Percentiles rank a stretch among this genome's conserved stretches.
phyloP scores from a whole-genome alignment of 2,888 invertebrate species.

The Phlogophora meticulosa region DNA sequence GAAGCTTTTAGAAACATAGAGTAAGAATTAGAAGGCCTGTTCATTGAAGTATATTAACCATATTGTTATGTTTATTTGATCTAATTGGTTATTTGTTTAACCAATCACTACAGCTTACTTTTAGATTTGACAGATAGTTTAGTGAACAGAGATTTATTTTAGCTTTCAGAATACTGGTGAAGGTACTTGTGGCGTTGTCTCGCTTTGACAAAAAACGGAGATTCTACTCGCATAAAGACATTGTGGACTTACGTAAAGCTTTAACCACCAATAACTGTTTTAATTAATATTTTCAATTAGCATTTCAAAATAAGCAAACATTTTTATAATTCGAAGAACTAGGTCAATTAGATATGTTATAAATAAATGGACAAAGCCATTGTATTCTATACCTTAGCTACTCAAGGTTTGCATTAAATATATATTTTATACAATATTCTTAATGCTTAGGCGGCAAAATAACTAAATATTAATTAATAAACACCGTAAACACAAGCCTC shows the following conservation, averaged over 20 bases:
- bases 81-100: too few species aligned
- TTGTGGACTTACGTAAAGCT: too few species aligned
- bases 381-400: conserved; percentile 12
- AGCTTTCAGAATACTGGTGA: not conserved
- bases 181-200: not conserved
- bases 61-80: too few species aligned
- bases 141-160: too few species aligned
- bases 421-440: conserved; percentile 25
- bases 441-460: conserved; percentile 9
- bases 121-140: too few species aligned
- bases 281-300: conserved; percentile 11
- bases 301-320: conserved; percentile 5
- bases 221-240: not conserved
- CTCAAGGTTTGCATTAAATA: conserved; percentile 30
- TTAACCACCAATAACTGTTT: not conserved
- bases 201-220: not conserved
- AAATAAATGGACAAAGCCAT: conserved; percentile 21
- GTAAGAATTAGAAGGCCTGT: not conserved
- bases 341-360: conserved; percentile 15
- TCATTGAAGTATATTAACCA: not conserved
- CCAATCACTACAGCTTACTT: too few species aligned
- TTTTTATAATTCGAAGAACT: conserved; percentile 20
- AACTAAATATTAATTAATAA: conserved; percentile 18
- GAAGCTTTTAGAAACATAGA: not conserved
- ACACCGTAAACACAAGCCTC: not conserved